Conservation (phyloP, 2,113 vertebrate genomes). For the Cochlearius cochlearius region DNA sequence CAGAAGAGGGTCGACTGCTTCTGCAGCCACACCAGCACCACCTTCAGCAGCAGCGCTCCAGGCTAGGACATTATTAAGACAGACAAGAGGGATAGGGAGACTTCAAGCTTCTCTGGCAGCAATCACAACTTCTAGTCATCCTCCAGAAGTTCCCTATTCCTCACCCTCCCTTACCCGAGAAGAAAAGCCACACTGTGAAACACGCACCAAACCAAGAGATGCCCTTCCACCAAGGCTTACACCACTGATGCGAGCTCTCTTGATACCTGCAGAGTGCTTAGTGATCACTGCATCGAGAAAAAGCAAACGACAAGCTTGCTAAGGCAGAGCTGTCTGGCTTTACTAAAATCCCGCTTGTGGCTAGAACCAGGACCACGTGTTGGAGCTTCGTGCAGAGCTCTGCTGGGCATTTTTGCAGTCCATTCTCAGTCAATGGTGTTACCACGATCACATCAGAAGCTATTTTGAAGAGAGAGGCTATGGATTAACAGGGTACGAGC, state of each 20-base stretch:
- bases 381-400: neutral
- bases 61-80: neutral
- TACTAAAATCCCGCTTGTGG: neutral
- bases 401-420: neutral
- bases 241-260: accelerated
- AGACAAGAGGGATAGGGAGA: neutral
- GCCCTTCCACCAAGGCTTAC: neutral
- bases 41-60: neutral
- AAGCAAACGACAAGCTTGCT: neutral
- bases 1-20: neutral
- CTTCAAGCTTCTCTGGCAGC: neutral
- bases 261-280: neutral
- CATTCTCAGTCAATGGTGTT: neutral
- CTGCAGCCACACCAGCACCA: neutral
- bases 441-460: neutral
- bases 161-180: neutral
- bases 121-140: neutral
- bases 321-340: neutral
- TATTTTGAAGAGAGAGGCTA: neutral
- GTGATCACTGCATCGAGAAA: accelerated
- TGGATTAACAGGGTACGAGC: neutral
- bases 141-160: neutral
- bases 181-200: neutral
- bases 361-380: neutral
- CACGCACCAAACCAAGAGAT: too few species aligned